A percentile compares a stretch with the other conserved stretches of the same genome.
Evolutionary conservation across 2,113 vertebrate species (phyloP).

Genomic region (Scolopax mira): DNA sequence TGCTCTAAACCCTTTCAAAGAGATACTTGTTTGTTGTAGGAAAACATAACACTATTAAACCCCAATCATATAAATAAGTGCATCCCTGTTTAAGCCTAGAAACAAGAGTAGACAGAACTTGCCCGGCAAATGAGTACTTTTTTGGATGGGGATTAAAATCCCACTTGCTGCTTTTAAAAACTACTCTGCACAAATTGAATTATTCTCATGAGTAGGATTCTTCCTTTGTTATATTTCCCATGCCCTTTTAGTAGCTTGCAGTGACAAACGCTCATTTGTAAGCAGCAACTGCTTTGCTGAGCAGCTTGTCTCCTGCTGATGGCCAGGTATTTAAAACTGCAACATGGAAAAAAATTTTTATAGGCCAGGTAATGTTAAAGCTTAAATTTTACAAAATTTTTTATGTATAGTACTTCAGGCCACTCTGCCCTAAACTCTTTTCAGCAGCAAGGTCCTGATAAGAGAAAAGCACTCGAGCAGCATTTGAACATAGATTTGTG

Average conservation of each 20-base stretch:
- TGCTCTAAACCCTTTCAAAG: neutral
- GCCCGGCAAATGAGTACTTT: neutral
- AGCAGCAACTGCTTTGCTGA: neutral
- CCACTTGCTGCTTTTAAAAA: neutral
- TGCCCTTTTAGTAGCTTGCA: neutral
- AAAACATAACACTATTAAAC: neutral
- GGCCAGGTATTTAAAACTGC: neutral
- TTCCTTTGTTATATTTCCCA: neutral
- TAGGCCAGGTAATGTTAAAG: neutral
- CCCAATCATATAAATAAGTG: neutral
- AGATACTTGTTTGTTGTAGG: neutral
- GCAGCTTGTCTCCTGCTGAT: neutral
- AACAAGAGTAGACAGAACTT: neutral
- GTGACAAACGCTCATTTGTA: neutral
- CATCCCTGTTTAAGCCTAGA: neutral
- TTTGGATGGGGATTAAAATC: neutral
- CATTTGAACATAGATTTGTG: neutral
- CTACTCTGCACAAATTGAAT: neutral
- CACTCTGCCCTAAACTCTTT: neutral
- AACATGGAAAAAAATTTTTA: neutral
- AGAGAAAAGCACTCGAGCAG: neutral
- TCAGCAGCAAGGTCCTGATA: neutral
- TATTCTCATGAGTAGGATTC: neutral
- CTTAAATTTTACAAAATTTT: neutral
- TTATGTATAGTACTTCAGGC: neutral